These are phyloP conservation scores for Varanus salvator DNA, from an alignment of 2,113 vertebrate species.

Conservation along the genomic window DNA sequence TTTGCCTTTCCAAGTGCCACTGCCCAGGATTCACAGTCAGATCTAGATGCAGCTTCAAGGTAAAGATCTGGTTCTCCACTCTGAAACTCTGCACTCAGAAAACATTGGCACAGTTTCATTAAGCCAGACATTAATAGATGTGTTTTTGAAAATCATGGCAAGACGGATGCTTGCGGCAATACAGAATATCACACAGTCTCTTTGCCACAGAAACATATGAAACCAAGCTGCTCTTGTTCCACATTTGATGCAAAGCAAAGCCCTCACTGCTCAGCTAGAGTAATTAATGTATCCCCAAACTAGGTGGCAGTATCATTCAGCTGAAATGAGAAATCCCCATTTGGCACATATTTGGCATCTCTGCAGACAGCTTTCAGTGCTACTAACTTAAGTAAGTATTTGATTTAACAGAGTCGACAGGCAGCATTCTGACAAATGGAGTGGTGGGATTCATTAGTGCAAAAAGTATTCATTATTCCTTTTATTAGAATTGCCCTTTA, in stretches of 20 bases:
- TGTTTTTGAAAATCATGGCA: conserved; percentile 57
- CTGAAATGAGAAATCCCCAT: conserved; percentile 44
- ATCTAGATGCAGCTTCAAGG: conserved; percentile 58
- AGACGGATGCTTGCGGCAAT: conserved; percentile 68
- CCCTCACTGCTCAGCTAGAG: conserved; percentile 57
- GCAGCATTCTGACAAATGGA: conserved; percentile 39
- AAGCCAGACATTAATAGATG: conserved; percentile 43
- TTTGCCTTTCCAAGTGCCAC: conserved; percentile 50
- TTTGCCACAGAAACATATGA: conserved; percentile 46
- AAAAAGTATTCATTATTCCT: conserved; percentile 50
- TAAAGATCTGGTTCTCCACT: conserved; percentile 57
- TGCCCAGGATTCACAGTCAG: conserved; percentile 54
- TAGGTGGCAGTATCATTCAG: conserved; percentile 59
- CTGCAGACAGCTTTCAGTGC: conserved; percentile 45
- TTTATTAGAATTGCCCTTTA: conserved; percentile 56
- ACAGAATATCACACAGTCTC: conserved; percentile 65
- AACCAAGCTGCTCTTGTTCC: conserved; percentile 36
- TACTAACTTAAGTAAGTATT: conserved; percentile 53
- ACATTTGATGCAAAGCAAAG: conserved; percentile 32
- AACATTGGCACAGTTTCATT: conserved; percentile 55
- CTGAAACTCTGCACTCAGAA: conserved; percentile 73
- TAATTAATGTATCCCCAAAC: conserved; percentile 65
- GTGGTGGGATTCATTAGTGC: conserved; percentile 47
- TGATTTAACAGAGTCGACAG: conserved; percentile 44
- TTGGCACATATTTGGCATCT: conserved; percentile 38